Evolutionary conservation across 2,797 vertebrate genomes (phyloP), one percentile per base, ranked within the genome.

Genomic region (Anguilla obscura): DNA sequence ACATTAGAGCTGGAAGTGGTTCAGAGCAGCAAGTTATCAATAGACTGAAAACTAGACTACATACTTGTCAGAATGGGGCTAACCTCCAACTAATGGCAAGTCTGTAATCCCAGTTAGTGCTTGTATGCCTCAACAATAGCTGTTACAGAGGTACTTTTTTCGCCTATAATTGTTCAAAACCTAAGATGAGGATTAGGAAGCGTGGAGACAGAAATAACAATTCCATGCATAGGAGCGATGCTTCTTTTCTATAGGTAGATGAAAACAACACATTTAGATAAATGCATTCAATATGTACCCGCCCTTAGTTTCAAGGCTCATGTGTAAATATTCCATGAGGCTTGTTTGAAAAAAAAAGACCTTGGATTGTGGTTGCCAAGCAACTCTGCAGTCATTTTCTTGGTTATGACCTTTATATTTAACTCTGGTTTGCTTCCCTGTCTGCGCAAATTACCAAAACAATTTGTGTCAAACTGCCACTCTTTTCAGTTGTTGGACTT

Each of bases 371-470:
- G 48, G 84, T 85, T 85, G 84, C 84, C 84, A 85, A 33, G 84
- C 84, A 85, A 85, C 84, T 54, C 45, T 56, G 50, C n/a, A 84
- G 45, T 85, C 84, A 85, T 85, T 85, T 85, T 58, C 84, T 54
- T 85, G 84, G 84, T 85, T 58, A 33, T 85, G 84, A 85, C 84
- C 84, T 85, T 85, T 85, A 85, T 85, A 54, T 85, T 85, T 85
- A 85, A 60, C 54, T 85, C 85, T 18, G 18, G 58, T 85, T 85
- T 48, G 33, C n/a, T 18, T 85, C 58, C 30, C 16, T 63, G 85
- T 66, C 56, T 85, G 56, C 30, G 16, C 54, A 85, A 85, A 63
- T 85, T 66, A 85, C 33, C 84, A 63, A 85, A 85, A 66, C 56
- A 85, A 30, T 66, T 63, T 56, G 30, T 85, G 48, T 58, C 54